Percentiles rank a stretch among this genome's conserved stretches.
Evolutionary conservation across 2,888 invertebrate species (phyloP).

Genomic region (Drosophila tanythrix): DNA sequence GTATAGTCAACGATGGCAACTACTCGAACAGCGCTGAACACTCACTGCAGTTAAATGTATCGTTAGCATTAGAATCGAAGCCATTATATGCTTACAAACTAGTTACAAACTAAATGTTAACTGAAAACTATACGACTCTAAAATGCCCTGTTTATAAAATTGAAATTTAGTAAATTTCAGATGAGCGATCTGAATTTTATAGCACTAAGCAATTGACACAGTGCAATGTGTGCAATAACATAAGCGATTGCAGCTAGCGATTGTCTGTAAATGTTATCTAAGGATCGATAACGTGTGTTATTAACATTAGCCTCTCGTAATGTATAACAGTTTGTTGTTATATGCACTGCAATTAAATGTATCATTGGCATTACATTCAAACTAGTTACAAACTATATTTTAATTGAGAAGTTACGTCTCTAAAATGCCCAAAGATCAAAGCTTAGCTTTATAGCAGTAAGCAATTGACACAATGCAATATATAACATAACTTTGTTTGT

Average conservation of each 20-base stretch:
- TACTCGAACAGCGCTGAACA: slow-evolving; percentile 64
- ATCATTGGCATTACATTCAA: slow-evolving; percentile 60
- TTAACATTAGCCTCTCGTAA: background rate
- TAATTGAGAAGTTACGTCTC: slow-evolving; percentile 3
- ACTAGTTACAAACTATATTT: slow-evolving; percentile 30
- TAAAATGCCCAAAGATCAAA: background rate
- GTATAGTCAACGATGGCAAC: slow-evolving; percentile 31
- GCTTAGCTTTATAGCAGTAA: background rate
- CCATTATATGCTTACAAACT: slow-evolving; percentile 55
- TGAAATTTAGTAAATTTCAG: background rate
- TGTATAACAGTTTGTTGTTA: background rate
- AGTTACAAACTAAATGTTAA: slow-evolving; percentile 31
- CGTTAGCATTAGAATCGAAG: slow-evolving; percentile 60
- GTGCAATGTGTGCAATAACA: too few species aligned
- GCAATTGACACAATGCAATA: background rate
- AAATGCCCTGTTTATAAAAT: slow-evolving; percentile 20
- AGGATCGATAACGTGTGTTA: background rate
- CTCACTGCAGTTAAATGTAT: slow-evolving; percentile 76
- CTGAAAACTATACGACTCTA: slow-evolving; percentile 5
- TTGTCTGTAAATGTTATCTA: too few species aligned
- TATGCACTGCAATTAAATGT: slow-evolving; percentile 68
- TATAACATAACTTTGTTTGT: background rate
- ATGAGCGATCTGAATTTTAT: background rate
- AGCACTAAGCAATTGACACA: background rate
- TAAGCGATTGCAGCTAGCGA: too few species aligned